Percentiles rank a stretch among this genome's conserved stretches.
These are phyloP conservation scores for Tortricodes alternella DNA, from an alignment of 2,888 invertebrate species.

Conservation along the genomic window DNA sequence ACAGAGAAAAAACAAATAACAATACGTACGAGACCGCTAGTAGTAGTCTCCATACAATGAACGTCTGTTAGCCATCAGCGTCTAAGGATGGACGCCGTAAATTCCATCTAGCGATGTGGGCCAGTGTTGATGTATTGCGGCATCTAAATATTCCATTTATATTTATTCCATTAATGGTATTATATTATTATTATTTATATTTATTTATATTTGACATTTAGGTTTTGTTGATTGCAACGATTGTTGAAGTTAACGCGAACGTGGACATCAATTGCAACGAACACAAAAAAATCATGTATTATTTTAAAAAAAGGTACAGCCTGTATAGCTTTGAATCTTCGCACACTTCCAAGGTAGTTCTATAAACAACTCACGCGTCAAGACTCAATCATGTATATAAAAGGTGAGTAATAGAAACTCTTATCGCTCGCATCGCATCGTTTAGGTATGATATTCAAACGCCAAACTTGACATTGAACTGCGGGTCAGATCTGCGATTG, in stretches of 20 bases:
- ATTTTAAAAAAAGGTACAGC: no score
- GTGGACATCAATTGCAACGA: no score
- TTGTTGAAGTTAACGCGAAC: no score
- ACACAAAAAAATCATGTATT: no score
- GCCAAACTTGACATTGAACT: constrained; percentile 50
- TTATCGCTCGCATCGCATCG: constrained; percentile 13
- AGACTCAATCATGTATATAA: constrained; percentile 1
- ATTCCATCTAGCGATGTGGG: constrained; percentile 38
- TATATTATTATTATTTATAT: background rate
- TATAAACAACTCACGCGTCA: background rate
- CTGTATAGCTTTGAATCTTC: background rate
- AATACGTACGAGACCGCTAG: background rate
- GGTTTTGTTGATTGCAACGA: no score
- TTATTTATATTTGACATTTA: no score
- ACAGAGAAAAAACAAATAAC: no score
- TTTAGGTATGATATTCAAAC: constrained; percentile 32
- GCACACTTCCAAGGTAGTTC: background rate
- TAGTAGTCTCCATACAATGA: constrained; percentile 32
- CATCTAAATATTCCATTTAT: background rate
- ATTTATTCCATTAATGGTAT: background rate
- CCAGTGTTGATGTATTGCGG: background rate
- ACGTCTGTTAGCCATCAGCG: constrained; percentile 32
- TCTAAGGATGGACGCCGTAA: constrained; percentile 44
- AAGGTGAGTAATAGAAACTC: background rate
- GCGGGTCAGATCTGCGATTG: constrained; percentile 37